Conservation (phyloP, 2,888 invertebrate species). For the Stegophylla sp. region DNA sequence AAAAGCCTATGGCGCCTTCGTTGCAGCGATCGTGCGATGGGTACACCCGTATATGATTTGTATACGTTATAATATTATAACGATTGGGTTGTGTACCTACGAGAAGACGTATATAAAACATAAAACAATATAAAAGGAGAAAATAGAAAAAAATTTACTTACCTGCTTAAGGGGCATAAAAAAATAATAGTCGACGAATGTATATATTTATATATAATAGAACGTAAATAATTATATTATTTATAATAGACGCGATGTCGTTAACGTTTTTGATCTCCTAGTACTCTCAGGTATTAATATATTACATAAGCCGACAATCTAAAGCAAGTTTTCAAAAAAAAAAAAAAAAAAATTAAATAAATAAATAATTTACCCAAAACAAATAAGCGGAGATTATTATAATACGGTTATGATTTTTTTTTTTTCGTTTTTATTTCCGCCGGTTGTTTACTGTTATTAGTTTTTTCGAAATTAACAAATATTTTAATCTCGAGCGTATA, state of each 20-base stretch:
- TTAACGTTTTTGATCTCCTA: too few relatives aligned
- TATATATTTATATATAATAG: background rate
- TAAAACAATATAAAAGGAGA: background rate
- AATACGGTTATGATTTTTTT: background rate
- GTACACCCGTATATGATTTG: background rate
- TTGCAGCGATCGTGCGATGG: slow-evolving; percentile 3
- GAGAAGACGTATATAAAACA: background rate
- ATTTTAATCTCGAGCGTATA: background rate
- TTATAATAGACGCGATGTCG: too few relatives aligned
- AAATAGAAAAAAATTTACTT: slow-evolving; percentile 9
- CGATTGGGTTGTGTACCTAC: slow-evolving; percentile 11
- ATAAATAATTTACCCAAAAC: too few relatives aligned
- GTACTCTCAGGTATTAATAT: too few relatives aligned
- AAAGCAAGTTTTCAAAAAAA: too few relatives aligned
- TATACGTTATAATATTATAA: background rate
- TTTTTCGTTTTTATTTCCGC: background rate
- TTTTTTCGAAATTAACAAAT: background rate
- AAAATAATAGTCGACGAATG: background rate
- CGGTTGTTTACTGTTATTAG: background rate
- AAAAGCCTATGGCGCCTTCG: slow-evolving; percentile 12
- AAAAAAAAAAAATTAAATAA: too few relatives aligned
- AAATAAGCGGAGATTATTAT: too few relatives aligned
- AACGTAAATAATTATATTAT: background rate
- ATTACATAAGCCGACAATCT: too few relatives aligned
- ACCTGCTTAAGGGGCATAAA: background rate